Percentiles rank a stretch among this genome's conserved stretches.
These are phyloP conservation scores for Drosophila quasianomalipes DNA, from an alignment of 2,888 invertebrate species.

Conservation along the genomic window DNA sequence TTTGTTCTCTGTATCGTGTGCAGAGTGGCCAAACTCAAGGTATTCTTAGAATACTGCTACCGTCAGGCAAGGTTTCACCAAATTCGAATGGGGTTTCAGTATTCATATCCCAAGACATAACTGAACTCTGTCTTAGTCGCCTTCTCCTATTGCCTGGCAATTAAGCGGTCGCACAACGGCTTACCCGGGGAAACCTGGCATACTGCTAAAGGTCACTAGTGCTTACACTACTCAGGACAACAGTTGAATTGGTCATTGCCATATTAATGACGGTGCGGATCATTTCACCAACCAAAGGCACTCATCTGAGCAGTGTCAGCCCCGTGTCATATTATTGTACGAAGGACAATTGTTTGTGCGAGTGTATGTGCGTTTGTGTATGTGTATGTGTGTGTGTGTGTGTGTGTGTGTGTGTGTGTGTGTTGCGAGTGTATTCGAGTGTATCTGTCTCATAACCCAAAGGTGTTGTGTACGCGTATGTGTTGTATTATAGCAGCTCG, in stretches of 20 bases:
- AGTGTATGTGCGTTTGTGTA: neutral
- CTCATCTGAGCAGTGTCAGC: neutral
- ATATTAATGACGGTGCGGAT: neutral
- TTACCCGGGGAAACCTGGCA: neutral
- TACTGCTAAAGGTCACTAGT: neutral
- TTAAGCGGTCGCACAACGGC: neutral
- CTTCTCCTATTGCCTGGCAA: neutral
- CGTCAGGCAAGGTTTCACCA: neutral
- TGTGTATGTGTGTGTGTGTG: neutral
- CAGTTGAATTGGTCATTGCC: neutral
- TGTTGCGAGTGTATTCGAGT: conserved; percentile 22
- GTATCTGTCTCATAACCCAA: conserved; percentile 66
- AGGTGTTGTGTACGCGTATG: conserved; percentile 60
- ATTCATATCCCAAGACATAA: neutral
- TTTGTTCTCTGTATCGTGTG: too few species aligned
- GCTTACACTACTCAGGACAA: neutral
- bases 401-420: conserved; percentile 8
- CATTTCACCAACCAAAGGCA: neutral
- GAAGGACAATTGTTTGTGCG: neutral
- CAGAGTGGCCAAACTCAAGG: too few species aligned
- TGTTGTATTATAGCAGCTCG: conserved; percentile 57
- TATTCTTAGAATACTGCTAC: neutral
- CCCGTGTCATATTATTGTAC: neutral
- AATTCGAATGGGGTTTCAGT: neutral
- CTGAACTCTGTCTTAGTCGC: neutral